Conservation (phyloP, 1,140 invertebrate genomes). For the Drosophila repleta region DNA sequence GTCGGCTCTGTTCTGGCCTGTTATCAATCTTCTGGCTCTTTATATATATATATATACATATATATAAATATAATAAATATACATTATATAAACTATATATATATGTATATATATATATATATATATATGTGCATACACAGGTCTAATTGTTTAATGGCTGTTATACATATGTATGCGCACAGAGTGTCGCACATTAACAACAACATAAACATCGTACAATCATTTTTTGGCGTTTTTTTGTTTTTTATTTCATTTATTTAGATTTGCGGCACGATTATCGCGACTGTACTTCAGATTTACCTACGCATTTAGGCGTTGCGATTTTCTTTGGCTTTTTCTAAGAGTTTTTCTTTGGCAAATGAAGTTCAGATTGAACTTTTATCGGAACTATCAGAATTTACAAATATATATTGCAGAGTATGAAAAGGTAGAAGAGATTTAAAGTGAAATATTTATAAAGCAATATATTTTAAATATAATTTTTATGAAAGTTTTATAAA, state of each 20-base stretch:
- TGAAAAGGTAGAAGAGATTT: background rate
- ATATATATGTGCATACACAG: constrained; percentile 13
- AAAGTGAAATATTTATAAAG: too few species aligned
- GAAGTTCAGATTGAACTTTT: too few species aligned
- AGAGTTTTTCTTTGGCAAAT: too few species aligned
- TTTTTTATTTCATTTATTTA: constrained; percentile 30
- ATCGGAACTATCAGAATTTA: too few species aligned
- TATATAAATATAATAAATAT: background rate
- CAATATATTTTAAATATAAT: too few species aligned
- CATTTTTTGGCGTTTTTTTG: constrained; percentile 10
- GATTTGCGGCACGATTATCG: constrained; percentile 38
- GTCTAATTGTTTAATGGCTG: constrained; percentile 68
- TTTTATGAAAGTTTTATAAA: too few species aligned
- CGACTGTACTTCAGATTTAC: constrained; percentile 17
- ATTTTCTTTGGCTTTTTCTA: background rate
- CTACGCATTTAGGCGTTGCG: background rate
- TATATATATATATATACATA: background rate
- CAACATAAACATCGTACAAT: constrained; percentile 31
- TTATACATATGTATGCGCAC: constrained; percentile 29
- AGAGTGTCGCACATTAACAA: constrained; percentile 30
- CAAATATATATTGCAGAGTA: too few species aligned
- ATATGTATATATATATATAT: constrained; percentile 1
- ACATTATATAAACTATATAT: background rate
- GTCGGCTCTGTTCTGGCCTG: constrained; percentile 20
- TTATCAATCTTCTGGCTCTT: constrained; percentile 45